A percentile compares a stretch with the other conserved stretches of the same genome.
Evolutionary conservation across 2,888 invertebrate species (phyloP).

Genomic region (Argyresthia goedartella): DNA sequence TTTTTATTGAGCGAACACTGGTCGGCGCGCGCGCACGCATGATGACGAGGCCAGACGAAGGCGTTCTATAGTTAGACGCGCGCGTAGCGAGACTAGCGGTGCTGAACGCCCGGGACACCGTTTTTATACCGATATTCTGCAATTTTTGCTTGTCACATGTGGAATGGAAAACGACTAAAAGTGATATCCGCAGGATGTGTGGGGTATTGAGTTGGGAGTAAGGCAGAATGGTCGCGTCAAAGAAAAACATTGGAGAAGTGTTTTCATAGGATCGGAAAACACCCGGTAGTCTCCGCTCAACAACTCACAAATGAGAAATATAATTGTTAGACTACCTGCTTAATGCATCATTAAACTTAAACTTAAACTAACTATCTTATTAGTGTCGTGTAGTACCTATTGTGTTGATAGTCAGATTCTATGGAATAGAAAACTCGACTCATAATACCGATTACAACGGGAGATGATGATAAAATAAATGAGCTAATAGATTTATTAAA

Average conservation of each 20-base stretch:
- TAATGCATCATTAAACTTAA: too few relatives aligned
- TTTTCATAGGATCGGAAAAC: too few relatives aligned
- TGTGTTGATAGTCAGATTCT: too few relatives aligned
- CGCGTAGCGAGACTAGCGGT: slow-evolving; percentile 45
- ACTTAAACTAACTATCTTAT: too few relatives aligned
- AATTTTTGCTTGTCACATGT: background rate
- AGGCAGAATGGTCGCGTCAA: background rate
- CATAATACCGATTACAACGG: too few relatives aligned
- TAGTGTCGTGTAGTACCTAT: too few relatives aligned
- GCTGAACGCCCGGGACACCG: slow-evolving; percentile 5
- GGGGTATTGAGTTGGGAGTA: background rate
- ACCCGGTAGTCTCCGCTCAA: too few relatives aligned
- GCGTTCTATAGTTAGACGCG: slow-evolving; percentile 64
- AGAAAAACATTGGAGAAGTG: background rate
- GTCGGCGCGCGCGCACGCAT: slow-evolving; percentile 53
- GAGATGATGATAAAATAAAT: too few relatives aligned
- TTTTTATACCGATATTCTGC: slow-evolving; percentile 3
- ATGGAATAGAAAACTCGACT: too few relatives aligned
- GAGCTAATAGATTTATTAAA: too few relatives aligned
- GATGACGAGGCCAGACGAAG: slow-evolving; percentile 46
- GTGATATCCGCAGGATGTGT: background rate
- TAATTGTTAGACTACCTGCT: too few relatives aligned
- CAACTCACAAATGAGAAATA: too few relatives aligned
- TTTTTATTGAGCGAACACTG: slow-evolving; percentile 43
- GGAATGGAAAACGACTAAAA: background rate